Percentiles rank a stretch among this genome's conserved stretches.
Evolutionary conservation across 2,797 vertebrate species (phyloP).

Genomic region (Dallia pectoralis): DNA sequence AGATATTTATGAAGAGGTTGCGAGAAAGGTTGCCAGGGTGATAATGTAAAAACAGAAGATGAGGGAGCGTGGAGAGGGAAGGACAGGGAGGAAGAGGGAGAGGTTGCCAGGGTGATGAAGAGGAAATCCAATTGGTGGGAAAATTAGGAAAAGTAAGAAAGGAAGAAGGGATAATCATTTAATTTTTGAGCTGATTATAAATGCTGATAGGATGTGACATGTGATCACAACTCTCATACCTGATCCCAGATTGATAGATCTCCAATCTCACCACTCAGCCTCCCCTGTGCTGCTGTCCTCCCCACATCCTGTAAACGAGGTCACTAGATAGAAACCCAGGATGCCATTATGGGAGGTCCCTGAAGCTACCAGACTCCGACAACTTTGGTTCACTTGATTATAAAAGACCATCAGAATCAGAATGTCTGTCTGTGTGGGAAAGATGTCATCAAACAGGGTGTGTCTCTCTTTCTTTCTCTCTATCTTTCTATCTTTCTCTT

Average conservation of each 20-base stretch:
- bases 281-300: not conserved
- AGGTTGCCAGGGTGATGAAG: no score
- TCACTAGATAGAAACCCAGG: constrained; percentile 18
- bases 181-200: not conserved
- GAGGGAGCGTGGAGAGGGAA: not conserved
- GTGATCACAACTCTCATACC: not conserved
- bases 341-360: not conserved
- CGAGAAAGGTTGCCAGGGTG: no score
- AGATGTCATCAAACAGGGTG: constrained; percentile 23
- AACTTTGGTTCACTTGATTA: constrained; percentile 39
- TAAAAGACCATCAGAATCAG: constrained; percentile 40
- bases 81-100: not conserved
- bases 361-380: constrained; percentile 11
- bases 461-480: constrained; percentile 10
- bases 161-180: not conserved
- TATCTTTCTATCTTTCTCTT: no score
- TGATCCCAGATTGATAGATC: not conserved
- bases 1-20: no score
- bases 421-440: constrained; percentile 36
- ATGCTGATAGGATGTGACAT: not conserved
- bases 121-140: constrained; percentile 5
- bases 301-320: not conserved
- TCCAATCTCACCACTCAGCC: not conserved
- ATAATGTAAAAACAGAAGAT: not conserved
- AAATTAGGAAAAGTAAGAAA: constrained; percentile 33